A percentile compares a stretch with the other conserved stretches of the same genome.
phyloP scores from a whole-genome alignment of 2,797 vertebrate genomes.

The Malacoctenus gilli region DNA sequence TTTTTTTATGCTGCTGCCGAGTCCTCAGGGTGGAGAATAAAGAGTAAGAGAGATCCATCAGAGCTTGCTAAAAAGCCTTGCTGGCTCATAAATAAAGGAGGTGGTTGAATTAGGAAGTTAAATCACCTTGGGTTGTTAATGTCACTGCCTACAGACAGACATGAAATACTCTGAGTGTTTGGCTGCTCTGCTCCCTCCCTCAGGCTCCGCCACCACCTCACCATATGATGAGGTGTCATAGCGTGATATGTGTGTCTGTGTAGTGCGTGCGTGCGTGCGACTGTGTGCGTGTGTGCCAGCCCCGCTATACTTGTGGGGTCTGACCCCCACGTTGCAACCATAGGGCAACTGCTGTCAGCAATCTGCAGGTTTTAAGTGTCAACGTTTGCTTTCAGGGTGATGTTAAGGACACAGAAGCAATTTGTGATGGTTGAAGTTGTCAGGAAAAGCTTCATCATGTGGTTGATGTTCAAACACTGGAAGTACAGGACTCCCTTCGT shows the following conservation, averaged over 20 bases:
- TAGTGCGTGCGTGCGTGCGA: slow-evolving; percentile 4
- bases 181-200: slow-evolving; percentile 30
- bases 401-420: too few species aligned
- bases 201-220: slow-evolving; percentile 28
- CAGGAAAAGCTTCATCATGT: too few species aligned
- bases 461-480: too few species aligned
- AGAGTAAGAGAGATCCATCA: slow-evolving; percentile 64
- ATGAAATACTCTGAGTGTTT: slow-evolving; percentile 65
- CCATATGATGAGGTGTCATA: slow-evolving; percentile 36
- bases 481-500: too few species aligned
- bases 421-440: too few species aligned
- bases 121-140: slow-evolving; percentile 74
- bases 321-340: too few species aligned
- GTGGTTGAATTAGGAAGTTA: slow-evolving; percentile 73
- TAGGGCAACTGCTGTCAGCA: too few species aligned
- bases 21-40: slow-evolving; percentile 53
- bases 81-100: slow-evolving; percentile 70
- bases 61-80: slow-evolving; percentile 65
- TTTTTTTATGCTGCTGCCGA: slow-evolving; percentile 49
- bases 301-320: too few species aligned
- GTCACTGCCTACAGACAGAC: slow-evolving; percentile 64
- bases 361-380: too few species aligned
- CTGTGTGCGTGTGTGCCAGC: too few species aligned
- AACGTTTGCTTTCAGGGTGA: too few species aligned
- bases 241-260: slow-evolving; percentile 16